Conservation (phyloP, 2,113 vertebrate species). For the Erinaceus europaeus region DNA sequence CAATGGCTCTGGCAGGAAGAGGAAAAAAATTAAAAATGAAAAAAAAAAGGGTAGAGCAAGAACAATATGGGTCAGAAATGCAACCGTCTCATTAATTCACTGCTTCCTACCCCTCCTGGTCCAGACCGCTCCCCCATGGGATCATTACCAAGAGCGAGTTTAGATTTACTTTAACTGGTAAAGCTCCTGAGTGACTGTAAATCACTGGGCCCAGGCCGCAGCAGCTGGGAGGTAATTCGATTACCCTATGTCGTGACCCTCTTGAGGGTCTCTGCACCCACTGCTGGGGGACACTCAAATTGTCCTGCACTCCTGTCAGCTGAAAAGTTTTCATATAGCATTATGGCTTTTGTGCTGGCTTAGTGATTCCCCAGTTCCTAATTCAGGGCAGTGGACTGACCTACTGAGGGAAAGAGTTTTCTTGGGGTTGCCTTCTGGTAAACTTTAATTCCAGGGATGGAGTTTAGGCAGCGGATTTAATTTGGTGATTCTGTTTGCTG, state of each 20-base stretch:
- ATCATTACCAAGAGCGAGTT: neutral
- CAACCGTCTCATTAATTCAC: neutral
- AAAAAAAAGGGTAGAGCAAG: neutral
- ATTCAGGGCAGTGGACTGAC: neutral
- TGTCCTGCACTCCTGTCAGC: neutral
- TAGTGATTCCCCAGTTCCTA: neutral
- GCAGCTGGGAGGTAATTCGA: constrained; percentile 11
- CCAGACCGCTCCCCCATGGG: neutral
- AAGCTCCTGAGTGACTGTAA: neutral
- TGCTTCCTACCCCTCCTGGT: neutral
- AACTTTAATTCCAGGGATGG: neutral
- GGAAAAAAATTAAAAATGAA: neutral
- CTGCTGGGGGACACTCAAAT: neutral
- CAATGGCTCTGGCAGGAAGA: neutral
- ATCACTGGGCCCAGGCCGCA: neutral
- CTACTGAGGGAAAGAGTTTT: neutral
- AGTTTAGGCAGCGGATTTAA: neutral
- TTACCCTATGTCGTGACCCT: constrained; percentile 11
- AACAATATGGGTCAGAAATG: neutral
- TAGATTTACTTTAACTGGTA: constrained; percentile 15
- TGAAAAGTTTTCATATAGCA: neutral
- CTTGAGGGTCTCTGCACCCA: neutral
- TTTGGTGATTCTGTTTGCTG: neutral
- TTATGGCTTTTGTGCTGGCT: neutral
- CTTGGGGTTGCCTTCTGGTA: accelerated